Conservation (phyloP, 2,113 vertebrate genomes). For the Lagenorhynchus albirostris region DNA sequence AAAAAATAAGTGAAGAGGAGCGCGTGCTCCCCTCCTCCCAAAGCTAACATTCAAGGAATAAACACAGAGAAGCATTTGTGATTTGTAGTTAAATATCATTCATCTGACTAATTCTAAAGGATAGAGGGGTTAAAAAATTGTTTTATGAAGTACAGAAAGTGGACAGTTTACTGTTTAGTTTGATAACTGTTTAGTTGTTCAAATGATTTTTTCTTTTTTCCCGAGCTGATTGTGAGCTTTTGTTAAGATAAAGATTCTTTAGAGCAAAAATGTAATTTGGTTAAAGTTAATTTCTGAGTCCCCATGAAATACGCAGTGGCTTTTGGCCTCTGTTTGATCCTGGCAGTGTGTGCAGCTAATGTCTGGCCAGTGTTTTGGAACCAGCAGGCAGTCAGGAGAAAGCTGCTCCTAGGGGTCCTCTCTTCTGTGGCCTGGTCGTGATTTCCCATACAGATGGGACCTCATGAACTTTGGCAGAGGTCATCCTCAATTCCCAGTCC, state of each 20-base stretch:
- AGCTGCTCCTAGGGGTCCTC: slow-evolving; percentile 91
- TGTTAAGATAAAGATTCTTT: slow-evolving; percentile 68
- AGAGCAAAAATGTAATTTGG: slow-evolving; percentile 77
- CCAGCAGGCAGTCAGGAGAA: slow-evolving; percentile 96
- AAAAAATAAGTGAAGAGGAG: background rate
- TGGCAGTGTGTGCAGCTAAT: slow-evolving; percentile 89
- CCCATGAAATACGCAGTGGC: slow-evolving; percentile 89
- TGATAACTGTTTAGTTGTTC: slow-evolving; percentile 56
- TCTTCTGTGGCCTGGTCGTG: slow-evolving; percentile 88
- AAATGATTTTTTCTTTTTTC: slow-evolving; percentile 52
- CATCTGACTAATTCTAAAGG: background rate
- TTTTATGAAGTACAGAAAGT: slow-evolving; percentile 61
- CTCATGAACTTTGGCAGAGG: slow-evolving; percentile 94
- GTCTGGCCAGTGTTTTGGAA: slow-evolving; percentile 98
- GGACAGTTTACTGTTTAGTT: slow-evolving; percentile 57
- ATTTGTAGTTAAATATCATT: background rate
- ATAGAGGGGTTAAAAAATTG: slow-evolving; percentile 29
- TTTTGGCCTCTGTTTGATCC: slow-evolving; percentile 93
- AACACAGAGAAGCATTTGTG: background rate
- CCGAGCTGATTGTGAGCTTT: slow-evolving; percentile 41
- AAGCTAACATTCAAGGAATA: background rate
- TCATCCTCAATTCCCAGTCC: slow-evolving; percentile 84
- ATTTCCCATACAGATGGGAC: slow-evolving; percentile 95
- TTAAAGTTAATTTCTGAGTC: slow-evolving; percentile 83
- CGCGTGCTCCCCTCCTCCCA: fast-evolving